Base-by-base conservation (phyloP, 2,797 vertebrate genomes). In the Glossophaga mutica region DNA sequence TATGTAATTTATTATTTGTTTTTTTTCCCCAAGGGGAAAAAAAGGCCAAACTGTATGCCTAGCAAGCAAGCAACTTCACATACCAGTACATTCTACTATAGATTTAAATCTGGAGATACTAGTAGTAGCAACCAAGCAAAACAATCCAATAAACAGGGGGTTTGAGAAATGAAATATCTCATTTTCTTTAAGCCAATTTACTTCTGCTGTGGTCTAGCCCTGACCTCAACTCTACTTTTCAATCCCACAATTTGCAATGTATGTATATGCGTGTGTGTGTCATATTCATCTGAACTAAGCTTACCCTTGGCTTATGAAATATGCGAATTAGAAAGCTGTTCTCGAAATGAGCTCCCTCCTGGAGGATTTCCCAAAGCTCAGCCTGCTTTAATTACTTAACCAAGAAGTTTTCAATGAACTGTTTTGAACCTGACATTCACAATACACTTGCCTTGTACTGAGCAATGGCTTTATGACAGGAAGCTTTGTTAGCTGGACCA, bases 361-460 rank as follows among this genome's bases (percentile, higher is more conserved):
- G 96, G 97, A 97, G 94, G 87, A 84, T 70, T 94, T 98, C 97
- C 97, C 97, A 93, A 96, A 95, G 79, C 96, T 95, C 94, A 97
- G 97, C 94, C 96, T 97, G 97, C 91, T 98, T 97, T 98, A 97
- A 98, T 98, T 97, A 98, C 95, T 93, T 96, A 88, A 92, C 94
- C 79, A 95, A 97, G 94, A 97, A 97, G 90, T 96, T 97, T 97
- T 97, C 97, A 98, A 96, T 97, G 95, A 98, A 97, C 95, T 94
- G 97, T 96, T 98, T 95, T 97, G 97, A 97, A 98, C 96, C 97
- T 97, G 97, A 96, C 93, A 95, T 97, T 95, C 94, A 87, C 96
- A 97, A 95, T 95, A 46, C 74, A n/a, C 85, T 97, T 5, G 96
- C 88, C 95, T 94, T 91, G 92, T 93, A 55, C 94, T 93, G 94